Percentiles rank a stretch among this genome's conserved stretches.
These are phyloP conservation scores for Epirrhoe alternata DNA, from an alignment of 2,888 invertebrate genomes.

Conservation along the genomic window DNA sequence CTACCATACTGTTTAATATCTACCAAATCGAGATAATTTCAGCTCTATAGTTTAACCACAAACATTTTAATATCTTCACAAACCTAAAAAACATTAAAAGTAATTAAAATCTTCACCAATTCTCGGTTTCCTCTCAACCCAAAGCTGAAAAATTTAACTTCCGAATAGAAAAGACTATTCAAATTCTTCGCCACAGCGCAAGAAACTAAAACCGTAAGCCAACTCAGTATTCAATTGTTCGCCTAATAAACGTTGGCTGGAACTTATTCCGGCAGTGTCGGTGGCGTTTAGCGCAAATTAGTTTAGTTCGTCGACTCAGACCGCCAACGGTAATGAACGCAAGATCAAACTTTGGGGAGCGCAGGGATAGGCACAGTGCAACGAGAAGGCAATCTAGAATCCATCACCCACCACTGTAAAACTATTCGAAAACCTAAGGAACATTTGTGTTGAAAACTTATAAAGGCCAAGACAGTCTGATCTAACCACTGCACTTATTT, in stretches of 20 bases:
- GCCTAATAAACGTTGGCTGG: slow-evolving; percentile 53
- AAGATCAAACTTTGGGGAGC: slow-evolving; percentile 49
- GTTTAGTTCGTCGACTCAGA: slow-evolving; percentile 64
- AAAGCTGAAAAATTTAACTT: slow-evolving; percentile 22
- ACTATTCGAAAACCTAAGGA: too few species aligned
- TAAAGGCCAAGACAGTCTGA: too few species aligned
- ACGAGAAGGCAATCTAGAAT: slow-evolving; percentile 1
- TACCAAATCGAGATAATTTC: too few species aligned
- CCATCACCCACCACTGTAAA: not conserved
- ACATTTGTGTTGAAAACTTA: too few species aligned
- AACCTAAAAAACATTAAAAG: not conserved
- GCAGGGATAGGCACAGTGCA: slow-evolving; percentile 22
- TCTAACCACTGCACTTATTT: too few species aligned
- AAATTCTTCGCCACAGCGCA: slow-evolving; percentile 41
- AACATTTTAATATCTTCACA: not conserved
- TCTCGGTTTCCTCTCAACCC: slow-evolving; percentile 5
- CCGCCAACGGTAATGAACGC: slow-evolving; percentile 61
- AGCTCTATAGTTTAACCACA: not conserved
- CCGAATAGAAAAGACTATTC: slow-evolving; percentile 31
- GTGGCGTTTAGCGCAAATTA: slow-evolving; percentile 65
- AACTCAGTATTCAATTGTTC: slow-evolving; percentile 59
- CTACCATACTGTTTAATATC: too few species aligned
- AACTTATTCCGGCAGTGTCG: slow-evolving; percentile 55
- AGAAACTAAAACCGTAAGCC: slow-evolving; percentile 39
- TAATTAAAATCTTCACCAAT: not conserved